Evolutionary conservation across 2,888 invertebrate genomes (phyloP).

Genomic region (Trichopoda pennipes): DNA sequence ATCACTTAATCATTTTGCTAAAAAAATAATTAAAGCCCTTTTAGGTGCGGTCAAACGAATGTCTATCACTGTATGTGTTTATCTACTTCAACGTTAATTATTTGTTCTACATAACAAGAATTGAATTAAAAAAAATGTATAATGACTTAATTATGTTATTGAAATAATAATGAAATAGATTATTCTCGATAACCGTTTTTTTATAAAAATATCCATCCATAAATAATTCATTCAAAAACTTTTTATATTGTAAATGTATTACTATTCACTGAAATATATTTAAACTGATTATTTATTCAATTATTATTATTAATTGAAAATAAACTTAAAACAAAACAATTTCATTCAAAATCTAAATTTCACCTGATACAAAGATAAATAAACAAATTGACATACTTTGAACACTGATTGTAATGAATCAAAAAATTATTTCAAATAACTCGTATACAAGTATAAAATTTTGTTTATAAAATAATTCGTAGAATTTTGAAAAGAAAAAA

Average conservation of each 20-base stretch:
- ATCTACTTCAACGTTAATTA: too few species aligned
- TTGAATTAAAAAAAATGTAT: too few species aligned
- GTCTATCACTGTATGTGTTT: too few species aligned
- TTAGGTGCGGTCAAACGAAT: too few species aligned
- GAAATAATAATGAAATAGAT: too few species aligned
- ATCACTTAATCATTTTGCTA: too few species aligned
- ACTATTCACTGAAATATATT: conserved; percentile 12
- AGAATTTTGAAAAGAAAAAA: conserved; percentile 36
- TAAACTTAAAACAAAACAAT: conserved; percentile 21
- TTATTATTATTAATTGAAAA: background rate
- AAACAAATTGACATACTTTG: conserved; percentile 47
- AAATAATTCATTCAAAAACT: background rate
- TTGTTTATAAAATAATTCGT: conserved; percentile 37
- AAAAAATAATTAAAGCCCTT: too few species aligned
- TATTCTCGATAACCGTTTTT: too few species aligned
- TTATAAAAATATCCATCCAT: background rate
- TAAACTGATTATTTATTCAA: background rate
- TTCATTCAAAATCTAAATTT: conserved; percentile 52
- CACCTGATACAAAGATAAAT: conserved; percentile 56
- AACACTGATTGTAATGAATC: conserved; percentile 35
- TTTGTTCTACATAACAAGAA: too few species aligned
- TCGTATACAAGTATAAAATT: conserved; percentile 19
- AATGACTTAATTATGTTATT: too few species aligned
- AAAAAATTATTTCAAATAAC: conserved; percentile 20
- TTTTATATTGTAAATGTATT: background rate